Conservation (phyloP, 2,797 vertebrate genomes). For the Numenius phaeopus region DNA sequence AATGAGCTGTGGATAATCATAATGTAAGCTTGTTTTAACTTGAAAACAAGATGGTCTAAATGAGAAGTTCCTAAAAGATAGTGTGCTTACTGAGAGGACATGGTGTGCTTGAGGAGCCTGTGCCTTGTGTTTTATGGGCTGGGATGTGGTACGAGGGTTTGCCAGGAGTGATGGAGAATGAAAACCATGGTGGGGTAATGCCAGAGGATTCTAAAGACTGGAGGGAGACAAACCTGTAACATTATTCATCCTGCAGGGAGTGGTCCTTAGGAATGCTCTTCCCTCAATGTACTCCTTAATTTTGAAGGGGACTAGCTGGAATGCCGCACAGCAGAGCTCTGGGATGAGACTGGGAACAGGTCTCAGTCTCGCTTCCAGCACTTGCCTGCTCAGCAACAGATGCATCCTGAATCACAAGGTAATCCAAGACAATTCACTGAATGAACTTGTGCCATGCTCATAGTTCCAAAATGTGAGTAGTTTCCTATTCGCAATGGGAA, state of each 20-base stretch:
- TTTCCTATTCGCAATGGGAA: background rate
- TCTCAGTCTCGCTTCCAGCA: background rate
- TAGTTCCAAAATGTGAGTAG: background rate
- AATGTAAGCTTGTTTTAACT: background rate
- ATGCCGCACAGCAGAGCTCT: background rate
- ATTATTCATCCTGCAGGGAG: background rate
- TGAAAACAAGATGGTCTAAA: background rate
- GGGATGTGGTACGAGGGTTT: background rate
- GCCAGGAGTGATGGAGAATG: background rate
- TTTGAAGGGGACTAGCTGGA: background rate
- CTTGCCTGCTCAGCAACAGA: background rate
- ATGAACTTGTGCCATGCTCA: background rate
- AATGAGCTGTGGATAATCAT: background rate
- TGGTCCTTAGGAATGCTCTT: background rate
- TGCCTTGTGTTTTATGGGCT: background rate
- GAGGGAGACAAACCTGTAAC: background rate
- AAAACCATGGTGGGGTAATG: background rate
- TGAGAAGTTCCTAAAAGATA: background rate
- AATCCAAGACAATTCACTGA: background rate
- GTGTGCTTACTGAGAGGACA: background rate
- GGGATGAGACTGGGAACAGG: background rate
- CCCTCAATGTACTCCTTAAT: background rate
- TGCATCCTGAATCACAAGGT: background rate
- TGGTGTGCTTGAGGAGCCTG: background rate
- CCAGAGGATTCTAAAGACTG: background rate